Conservation (phyloP, 2,888 invertebrate species). For the Sympetrum striolatum region DNA sequence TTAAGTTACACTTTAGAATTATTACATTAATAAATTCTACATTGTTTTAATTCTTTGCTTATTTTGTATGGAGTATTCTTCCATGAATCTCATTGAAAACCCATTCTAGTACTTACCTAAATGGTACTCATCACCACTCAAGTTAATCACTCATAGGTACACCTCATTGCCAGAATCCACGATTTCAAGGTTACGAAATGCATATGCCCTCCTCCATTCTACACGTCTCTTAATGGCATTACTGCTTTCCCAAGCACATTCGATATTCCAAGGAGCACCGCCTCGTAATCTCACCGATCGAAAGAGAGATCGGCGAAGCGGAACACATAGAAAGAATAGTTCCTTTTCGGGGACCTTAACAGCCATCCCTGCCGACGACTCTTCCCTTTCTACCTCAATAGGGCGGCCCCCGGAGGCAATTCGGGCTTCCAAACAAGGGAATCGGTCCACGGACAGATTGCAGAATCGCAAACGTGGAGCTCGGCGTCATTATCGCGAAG, state of each 20-base stretch:
- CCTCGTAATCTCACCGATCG: background rate
- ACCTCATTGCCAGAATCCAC: too few relatives aligned
- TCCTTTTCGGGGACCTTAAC: background rate
- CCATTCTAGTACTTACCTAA: too few relatives aligned
- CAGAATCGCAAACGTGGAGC: slow-evolving; percentile 6
- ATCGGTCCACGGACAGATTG: background rate
- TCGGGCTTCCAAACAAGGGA: background rate
- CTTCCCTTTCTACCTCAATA: background rate
- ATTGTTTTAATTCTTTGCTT: too few relatives aligned
- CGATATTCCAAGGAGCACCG: background rate
- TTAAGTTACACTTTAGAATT: too few relatives aligned
- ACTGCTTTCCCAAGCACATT: background rate
- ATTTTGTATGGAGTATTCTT: too few relatives aligned
- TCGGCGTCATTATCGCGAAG: slow-evolving; percentile 5
- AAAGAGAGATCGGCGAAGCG: background rate
- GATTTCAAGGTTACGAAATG: too few relatives aligned
- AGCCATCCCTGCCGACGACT: background rate
- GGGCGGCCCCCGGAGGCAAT: background rate
- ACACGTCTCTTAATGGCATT: background rate
- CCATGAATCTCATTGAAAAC: too few relatives aligned
- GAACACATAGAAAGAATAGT: background rate
- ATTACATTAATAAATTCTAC: too few relatives aligned
- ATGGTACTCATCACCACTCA: too few relatives aligned
- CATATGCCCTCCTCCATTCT: background rate
- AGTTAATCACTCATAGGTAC: too few relatives aligned